A percentile compares a stretch with the other conserved stretches of the same genome.
phyloP scores from a whole-genome alignment of 2,797 vertebrate genomes.

The Benthosema pterotum region DNA sequence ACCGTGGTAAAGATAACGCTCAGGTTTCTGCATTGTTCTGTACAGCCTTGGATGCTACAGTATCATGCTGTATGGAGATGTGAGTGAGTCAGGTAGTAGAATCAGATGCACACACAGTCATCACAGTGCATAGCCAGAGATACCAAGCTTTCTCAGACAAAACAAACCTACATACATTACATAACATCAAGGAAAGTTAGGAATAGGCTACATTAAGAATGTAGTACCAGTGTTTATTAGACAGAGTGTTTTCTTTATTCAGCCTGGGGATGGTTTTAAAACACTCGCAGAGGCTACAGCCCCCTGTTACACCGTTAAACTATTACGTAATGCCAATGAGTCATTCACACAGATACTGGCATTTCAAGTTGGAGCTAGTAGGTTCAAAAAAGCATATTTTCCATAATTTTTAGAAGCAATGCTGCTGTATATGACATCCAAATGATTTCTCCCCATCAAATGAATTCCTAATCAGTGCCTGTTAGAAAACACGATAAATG shows the following conservation, averaged over 20 bases:
- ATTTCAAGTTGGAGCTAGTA: too few relatives aligned
- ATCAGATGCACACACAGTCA: slow-evolving; percentile 15
- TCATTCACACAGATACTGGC: too few relatives aligned
- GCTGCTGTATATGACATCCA: slow-evolving; percentile 7
- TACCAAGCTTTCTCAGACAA: slow-evolving; percentile 26
- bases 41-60: slow-evolving; percentile 30
- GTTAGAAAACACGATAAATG: slow-evolving; percentile 14
- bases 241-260: slow-evolving; percentile 52
- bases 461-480: slow-evolving; percentile 23
- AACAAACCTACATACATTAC: slow-evolving; percentile 59
- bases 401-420: slow-evolving; percentile 17
- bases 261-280: slow-evolving; percentile 59
- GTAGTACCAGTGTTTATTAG: slow-evolving; percentile 45
- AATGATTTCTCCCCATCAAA: slow-evolving; percentile 13
- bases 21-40: slow-evolving; percentile 35
- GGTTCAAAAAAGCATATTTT: too few relatives aligned
- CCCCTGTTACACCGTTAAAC: too few relatives aligned
- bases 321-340: too few relatives aligned
- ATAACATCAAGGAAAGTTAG: slow-evolving; percentile 53
- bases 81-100: slow-evolving; percentile 11
- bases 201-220: slow-evolving; percentile 47
- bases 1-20: neutral
- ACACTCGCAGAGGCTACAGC: slow-evolving; percentile 10
- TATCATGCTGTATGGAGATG: slow-evolving; percentile 24
- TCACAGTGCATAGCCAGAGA: slow-evolving; percentile 16